Conservation (phyloP, 1,140 invertebrate species). For the Lepidurus packardi region DNA sequence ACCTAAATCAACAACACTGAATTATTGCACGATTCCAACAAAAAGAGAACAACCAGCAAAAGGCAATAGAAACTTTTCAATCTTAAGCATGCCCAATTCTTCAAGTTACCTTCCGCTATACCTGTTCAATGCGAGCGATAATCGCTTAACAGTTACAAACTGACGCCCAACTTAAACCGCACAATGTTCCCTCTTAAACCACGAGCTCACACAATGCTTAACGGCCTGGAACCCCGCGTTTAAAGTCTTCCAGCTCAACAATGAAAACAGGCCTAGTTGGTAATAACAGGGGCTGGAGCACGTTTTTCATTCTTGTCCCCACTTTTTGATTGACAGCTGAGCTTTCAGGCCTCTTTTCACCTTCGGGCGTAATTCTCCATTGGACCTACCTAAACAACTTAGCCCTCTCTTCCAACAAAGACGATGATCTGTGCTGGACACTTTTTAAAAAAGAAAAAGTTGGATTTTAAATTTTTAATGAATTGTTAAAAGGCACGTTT, state of each 20-base stretch:
- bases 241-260: not conserved
- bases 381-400: not conserved
- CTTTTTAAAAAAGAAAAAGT: not conserved
- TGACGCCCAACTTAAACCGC: not conserved
- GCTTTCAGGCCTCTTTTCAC: not conserved
- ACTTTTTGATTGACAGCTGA: not conserved
- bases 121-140: too few species aligned
- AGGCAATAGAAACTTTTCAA: too few species aligned
- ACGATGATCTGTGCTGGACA: not conserved
- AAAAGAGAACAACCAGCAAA: too few species aligned
- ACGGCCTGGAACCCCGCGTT: not conserved
- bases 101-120: too few species aligned
- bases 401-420: not conserved
- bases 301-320: not conserved
- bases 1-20: constrained; percentile 19
- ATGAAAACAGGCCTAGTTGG: not conserved
- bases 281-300: not conserved
- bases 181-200: not conserved
- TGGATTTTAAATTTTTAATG: too few species aligned
- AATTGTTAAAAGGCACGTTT: too few species aligned
- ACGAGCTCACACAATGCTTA: not conserved
- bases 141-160: not conserved
- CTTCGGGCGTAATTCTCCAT: not conserved
- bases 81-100: too few species aligned
- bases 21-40: not conserved